A percentile compares a stretch with the other conserved stretches of the same genome.
These are phyloP conservation scores for Phyllostomus hastatus DNA, from an alignment of 2,113 vertebrate genomes.

Conservation along the genomic window DNA sequence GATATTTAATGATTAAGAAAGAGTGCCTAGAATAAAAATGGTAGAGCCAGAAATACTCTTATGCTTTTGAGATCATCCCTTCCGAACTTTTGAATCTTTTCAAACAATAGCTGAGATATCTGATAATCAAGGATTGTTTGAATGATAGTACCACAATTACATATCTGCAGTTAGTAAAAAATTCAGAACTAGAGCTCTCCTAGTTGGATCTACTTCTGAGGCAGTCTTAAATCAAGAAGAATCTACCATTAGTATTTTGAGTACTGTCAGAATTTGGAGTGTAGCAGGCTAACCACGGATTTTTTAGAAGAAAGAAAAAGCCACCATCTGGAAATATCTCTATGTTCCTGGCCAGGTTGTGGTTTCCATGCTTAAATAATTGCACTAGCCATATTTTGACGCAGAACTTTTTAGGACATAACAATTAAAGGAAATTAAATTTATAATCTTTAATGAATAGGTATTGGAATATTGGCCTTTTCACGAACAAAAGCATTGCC, in stretches of 20 bases:
- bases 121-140: background rate
- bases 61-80: background rate
- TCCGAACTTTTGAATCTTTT: background rate
- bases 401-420: background rate
- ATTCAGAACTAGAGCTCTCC: background rate
- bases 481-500: background rate
- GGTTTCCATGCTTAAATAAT: background rate
- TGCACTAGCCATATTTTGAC: background rate
- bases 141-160: background rate
- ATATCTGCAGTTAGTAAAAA: background rate
- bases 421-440: background rate
- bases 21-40: background rate
- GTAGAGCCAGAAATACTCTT: background rate
- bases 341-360: background rate
- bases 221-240: background rate
- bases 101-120: background rate
- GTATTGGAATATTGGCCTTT: background rate
- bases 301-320: background rate
- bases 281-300: background rate
- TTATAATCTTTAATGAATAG: background rate
- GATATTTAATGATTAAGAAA: background rate
- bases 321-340: background rate
- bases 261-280: background rate
- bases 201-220: background rate
- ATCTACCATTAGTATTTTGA: background rate